A percentile compares a stretch with the other conserved stretches of the same genome.
Conservation (phyloP, 37 sponge, comb jelly and placozoan genomes). For the Lycopodina hypogea region DNA sequence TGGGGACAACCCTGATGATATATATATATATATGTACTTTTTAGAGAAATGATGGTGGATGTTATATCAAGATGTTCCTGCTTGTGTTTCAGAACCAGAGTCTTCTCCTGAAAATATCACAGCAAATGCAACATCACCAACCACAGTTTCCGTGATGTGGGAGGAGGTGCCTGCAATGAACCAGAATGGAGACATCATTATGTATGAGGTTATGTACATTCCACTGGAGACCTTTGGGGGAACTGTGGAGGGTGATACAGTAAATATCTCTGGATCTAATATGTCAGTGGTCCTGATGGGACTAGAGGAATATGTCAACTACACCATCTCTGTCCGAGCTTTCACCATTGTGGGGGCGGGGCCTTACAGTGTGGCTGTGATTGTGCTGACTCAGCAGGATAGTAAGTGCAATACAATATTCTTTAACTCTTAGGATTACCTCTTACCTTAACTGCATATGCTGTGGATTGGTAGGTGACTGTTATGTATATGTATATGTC, state of each 20-base stretch:
- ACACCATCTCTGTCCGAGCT: conserved; percentile 25
- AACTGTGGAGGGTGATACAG: neutral
- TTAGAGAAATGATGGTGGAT: too few relatives aligned
- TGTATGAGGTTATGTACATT: conserved; percentile 13
- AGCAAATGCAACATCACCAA: neutral
- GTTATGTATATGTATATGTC: too few relatives aligned
- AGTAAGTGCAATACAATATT: too few relatives aligned
- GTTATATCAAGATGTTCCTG: too few relatives aligned
- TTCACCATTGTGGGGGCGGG: conserved; percentile 13
- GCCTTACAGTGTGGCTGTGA: conserved; percentile 8
- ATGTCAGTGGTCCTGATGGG: neutral
- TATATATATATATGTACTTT: too few relatives aligned
- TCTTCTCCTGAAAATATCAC: conserved; percentile 9
- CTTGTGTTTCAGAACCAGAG: too few relatives aligned
- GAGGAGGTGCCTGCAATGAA: conserved; percentile 2
- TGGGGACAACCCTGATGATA: too few relatives aligned
- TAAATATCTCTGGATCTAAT: neutral
- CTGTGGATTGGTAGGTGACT: too few relatives aligned
- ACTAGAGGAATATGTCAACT: conserved; percentile 10
- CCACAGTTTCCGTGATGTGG: conserved; percentile 24
- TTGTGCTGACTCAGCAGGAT: conserved; percentile 6
- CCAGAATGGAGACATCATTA: conserved; percentile 36
- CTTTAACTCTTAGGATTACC: too few relatives aligned
- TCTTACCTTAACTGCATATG: too few relatives aligned
- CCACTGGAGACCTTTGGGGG: neutral